Evolutionary conservation across 2,797 vertebrate genomes (phyloP).

Genomic region (Spinus pinus): DNA sequence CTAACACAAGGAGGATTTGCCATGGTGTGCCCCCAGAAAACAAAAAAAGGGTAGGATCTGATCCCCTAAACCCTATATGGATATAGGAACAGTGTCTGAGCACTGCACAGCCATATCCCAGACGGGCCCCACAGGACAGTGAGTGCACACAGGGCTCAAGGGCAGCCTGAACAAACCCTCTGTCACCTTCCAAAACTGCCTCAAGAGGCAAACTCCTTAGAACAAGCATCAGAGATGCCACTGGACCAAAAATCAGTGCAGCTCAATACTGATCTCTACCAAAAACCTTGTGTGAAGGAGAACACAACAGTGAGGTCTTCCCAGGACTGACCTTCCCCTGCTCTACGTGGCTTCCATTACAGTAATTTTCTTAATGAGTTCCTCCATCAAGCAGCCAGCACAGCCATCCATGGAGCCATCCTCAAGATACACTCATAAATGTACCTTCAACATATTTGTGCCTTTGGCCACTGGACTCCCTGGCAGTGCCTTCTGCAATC

Average conservation of each 20-base stretch:
- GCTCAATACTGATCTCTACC: background rate
- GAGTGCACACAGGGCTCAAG: background rate
- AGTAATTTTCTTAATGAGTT: background rate
- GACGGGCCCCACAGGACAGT: accelerated
- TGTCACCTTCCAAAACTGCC: background rate
- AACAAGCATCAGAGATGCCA: background rate
- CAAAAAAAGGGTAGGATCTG: background rate
- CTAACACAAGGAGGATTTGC: background rate
- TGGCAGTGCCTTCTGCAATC: background rate
- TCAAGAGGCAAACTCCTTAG: background rate
- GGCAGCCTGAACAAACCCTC: background rate
- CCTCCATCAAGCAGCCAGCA: background rate
- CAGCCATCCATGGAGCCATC: background rate
- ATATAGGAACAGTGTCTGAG: background rate
- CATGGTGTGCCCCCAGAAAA: background rate
- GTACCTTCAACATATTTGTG: background rate
- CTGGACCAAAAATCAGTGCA: background rate
- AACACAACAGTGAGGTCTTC: background rate
- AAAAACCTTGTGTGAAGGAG: background rate
- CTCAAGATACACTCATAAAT: background rate
- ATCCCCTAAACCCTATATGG: background rate
- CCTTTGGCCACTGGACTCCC: background rate
- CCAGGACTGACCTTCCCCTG: background rate
- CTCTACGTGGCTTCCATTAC: background rate
- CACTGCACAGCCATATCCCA: accelerated